Base-by-base conservation (phyloP, 2,888 invertebrate genomes). In the Tyria jacobaeae region DNA sequence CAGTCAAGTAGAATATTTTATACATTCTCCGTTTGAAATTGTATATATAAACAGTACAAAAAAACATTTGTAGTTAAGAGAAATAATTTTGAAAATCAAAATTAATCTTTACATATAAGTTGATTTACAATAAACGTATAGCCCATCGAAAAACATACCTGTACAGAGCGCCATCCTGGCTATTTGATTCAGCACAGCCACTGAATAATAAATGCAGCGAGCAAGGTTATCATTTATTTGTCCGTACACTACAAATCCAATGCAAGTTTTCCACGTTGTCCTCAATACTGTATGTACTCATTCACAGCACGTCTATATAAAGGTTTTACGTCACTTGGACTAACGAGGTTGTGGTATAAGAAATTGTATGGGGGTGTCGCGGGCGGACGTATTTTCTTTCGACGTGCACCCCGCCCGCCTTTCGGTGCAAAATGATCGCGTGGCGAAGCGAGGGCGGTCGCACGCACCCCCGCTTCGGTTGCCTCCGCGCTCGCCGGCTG, bases 171-270 rank as follows among this genome's bases (percentile, higher is more conserved):
- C 93, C 93, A 94, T 93, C 91, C 91, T 92, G 89, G 83, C 87
- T 83, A 84, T 83, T 83, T 87, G 81, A 85, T 80, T 71, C 72
- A 89, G 86, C 89, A 87, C 86, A 87, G 87, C 81, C 86, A 89
- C 91, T 93, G 92, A 92, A 93, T 93, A 89, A 92, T 92, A 88
- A 84, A 94, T 92, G 91, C 88, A 89, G 79, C 83, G 79, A 70
- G 76, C 89, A 89, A 91, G 90, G 90, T 90, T 92, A 88, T 84
- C 74, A 83, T 73, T 76, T 78, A 79, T 76, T 71, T 78, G 80
- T 82, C 77, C 70, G 73, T 75, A 71, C 83, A 81, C 80, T 78
- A 78, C 62, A 73, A 44, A 74, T 80, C 76, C 78, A 71, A 74
- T 81, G 80, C 79, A 81, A 75, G 66, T 75, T 72, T 69, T 70